phyloP scores from a whole-genome alignment of 2,888 invertebrate genomes.

The Cheilosia scutellata region DNA sequence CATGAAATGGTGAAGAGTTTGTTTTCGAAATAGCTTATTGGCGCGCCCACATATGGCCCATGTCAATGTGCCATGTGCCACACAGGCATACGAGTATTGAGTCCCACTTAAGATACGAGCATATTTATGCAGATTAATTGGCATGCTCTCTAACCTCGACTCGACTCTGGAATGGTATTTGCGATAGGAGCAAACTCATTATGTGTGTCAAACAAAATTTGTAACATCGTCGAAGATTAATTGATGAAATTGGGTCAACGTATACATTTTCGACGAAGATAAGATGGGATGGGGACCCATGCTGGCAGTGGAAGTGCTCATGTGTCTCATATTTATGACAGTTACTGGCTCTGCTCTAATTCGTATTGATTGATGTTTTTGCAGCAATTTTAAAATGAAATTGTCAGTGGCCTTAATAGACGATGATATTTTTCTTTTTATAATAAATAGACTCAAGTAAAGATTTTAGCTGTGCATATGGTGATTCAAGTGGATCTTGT shows the following conservation, averaged over 20 bases:
- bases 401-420: not conserved
- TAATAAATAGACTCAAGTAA: not conserved
- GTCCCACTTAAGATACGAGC: not conserved
- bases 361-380: conserved; percentile 48
- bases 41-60: conserved; percentile 18
- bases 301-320: not conserved
- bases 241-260: conserved; percentile 62
- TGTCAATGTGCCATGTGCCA: not conserved
- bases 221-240: conserved; percentile 63
- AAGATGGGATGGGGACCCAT: conserved; percentile 9
- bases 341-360: conserved; percentile 22
- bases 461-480: no score
- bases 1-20: conserved; percentile 32
- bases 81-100: not conserved
- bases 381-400: not conserved
- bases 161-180: conserved; percentile 43
- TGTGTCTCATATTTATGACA: conserved; percentile 17
- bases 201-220: conserved; percentile 59
- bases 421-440: not conserved
- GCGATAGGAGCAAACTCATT: conserved; percentile 68
- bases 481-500: no score
- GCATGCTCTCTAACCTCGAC: conserved; percentile 44
- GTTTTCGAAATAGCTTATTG: conserved; percentile 1
- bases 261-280: conserved; percentile 14
- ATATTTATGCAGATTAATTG: conserved; percentile 31